Conservation (phyloP, 2,113 vertebrate species). For the Anguilla japonica region DNA sequence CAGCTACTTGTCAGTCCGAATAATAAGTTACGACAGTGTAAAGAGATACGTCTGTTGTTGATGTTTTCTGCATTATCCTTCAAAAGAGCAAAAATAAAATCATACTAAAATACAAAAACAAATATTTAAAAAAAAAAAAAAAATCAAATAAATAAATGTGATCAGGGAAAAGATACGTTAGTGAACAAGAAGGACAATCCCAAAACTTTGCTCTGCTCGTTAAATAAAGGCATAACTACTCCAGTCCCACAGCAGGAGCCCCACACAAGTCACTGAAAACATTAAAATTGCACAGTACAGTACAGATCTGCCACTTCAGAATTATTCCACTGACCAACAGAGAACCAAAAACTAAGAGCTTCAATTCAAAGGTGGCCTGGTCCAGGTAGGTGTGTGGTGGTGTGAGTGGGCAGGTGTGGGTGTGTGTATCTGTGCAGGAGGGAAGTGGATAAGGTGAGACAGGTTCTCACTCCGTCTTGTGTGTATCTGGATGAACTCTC, state of each 20-base stretch:
- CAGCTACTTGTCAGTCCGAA: slow-evolving; percentile 68
- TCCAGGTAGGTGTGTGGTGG: background rate
- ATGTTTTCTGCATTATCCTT: slow-evolving; percentile 42
- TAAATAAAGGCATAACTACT: slow-evolving; percentile 45
- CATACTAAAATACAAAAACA: slow-evolving; percentile 60
- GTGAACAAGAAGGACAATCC: slow-evolving; percentile 30
- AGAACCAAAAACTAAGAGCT: slow-evolving; percentile 4
- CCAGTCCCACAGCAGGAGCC: slow-evolving; percentile 20
- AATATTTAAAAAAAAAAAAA: slow-evolving; percentile 63
- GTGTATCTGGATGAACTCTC: background rate
- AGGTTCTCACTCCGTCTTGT: background rate
- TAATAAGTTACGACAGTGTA: slow-evolving; percentile 60
- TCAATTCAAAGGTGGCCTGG: background rate
- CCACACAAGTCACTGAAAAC: slow-evolving; percentile 41
- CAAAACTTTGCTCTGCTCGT: slow-evolving; percentile 43
- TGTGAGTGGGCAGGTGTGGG: background rate
- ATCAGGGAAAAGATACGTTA: slow-evolving; percentile 38
- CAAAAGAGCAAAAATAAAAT: slow-evolving; percentile 57
- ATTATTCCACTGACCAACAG: slow-evolving; percentile 7
- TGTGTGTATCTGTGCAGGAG: background rate
- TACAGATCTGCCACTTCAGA: slow-evolving; percentile 19
- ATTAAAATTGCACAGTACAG: slow-evolving; percentile 39
- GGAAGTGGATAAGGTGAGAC: background rate
- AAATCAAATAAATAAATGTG: slow-evolving; percentile 38
- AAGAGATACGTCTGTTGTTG: slow-evolving; percentile 57